Evolutionary conservation across 1,140 invertebrate species (phyloP).

Genomic region (Drosophila melanogaster): DNA sequence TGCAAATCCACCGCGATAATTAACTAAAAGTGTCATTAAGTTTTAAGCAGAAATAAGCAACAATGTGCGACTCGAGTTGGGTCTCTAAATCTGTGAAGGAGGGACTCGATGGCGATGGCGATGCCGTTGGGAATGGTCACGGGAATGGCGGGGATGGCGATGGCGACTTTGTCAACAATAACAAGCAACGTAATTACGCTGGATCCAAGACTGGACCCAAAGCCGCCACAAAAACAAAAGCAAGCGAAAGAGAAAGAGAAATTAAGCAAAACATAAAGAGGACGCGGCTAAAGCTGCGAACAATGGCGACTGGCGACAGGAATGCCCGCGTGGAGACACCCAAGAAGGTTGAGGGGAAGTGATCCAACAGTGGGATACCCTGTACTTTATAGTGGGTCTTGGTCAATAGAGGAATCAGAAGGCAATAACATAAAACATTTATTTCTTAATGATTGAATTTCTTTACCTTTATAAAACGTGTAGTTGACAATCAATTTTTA

Average conservation of each 20-base stretch:
- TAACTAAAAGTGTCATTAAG: constrained; percentile 83
- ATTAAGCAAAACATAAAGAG: constrained; percentile 59
- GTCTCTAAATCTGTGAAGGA: constrained; percentile 19
- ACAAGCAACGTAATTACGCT: constrained; percentile 74
- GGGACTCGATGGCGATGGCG: constrained; percentile 18
- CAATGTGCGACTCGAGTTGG: constrained; percentile 47
- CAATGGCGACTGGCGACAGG: constrained; percentile 30
- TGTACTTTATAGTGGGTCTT: not conserved
- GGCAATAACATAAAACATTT: too few species aligned
- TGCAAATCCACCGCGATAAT: constrained; percentile 83
- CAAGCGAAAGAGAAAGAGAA: constrained; percentile 39
- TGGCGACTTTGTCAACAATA: constrained; percentile 73
- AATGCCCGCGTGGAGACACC: constrained; percentile 12
- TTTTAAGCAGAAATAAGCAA: constrained; percentile 80
- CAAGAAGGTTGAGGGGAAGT: not conserved
- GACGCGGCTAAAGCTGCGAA: constrained; percentile 43
- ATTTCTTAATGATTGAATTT: too few species aligned
- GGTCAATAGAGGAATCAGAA: too few species aligned
- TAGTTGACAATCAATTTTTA: too few species aligned
- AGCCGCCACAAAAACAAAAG: constrained; percentile 31
- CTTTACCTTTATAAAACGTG: too few species aligned
- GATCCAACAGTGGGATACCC: constrained; percentile 2
- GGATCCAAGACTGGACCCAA: constrained; percentile 35
- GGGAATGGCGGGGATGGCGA: constrained; percentile 2
- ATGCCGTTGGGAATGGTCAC: not conserved